phyloP scores from a whole-genome alignment of 2,113 vertebrate species.

The Microtus montanus region DNA sequence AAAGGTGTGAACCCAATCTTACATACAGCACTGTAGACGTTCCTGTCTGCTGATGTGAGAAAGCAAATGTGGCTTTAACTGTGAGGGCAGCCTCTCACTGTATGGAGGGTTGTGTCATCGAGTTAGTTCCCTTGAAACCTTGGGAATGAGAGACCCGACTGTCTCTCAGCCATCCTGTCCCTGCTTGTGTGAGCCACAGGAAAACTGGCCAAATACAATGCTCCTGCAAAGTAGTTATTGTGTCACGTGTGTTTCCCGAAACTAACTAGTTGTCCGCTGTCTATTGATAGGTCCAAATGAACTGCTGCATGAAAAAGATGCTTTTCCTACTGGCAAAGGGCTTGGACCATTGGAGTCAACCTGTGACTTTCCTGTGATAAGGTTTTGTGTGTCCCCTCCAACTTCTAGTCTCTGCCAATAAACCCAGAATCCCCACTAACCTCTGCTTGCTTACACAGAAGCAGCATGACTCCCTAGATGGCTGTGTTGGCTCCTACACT shows the following conservation, averaged over 20 bases:
- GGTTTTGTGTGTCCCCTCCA: no score
- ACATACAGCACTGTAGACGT: background rate
- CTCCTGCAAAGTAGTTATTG: background rate
- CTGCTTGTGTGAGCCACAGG: background rate
- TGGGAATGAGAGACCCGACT: background rate
- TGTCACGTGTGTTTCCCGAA: background rate
- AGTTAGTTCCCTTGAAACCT: background rate
- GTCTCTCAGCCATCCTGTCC: background rate
- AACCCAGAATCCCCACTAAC: background rate
- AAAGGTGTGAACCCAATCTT: background rate
- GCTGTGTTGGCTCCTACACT: background rate
- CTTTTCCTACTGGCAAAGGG: background rate
- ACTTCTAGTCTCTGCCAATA: background rate
- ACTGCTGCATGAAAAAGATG: background rate
- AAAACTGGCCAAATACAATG: background rate
- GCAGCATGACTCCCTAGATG: no score
- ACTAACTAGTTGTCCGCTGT: background rate
- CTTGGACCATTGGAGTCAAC: background rate
- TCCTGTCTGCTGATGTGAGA: background rate
- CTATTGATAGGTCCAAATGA: background rate
- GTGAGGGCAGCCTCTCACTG: background rate
- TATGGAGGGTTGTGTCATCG: background rate
- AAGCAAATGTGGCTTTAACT: background rate
- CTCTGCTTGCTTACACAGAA: background rate
- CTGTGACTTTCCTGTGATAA: background rate